Percentiles rank a stretch among this genome's conserved stretches.
These are phyloP conservation scores for Griposia aprilina DNA, from an alignment of 2,888 invertebrate genomes.

Conservation along the genomic window DNA sequence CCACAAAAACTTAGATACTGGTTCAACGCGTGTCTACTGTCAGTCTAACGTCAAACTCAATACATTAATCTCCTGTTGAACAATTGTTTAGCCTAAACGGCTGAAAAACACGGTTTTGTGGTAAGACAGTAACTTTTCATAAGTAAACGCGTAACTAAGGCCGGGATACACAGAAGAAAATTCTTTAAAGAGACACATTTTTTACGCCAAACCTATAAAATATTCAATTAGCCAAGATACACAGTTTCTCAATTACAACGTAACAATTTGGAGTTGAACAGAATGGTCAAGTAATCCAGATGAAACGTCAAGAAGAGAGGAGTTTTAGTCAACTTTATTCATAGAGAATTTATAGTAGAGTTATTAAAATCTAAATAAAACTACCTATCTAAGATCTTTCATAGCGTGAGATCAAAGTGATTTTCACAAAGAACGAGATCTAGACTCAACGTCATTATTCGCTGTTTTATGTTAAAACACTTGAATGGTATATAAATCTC, in stretches of 20 bases:
- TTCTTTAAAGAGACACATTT: not conserved
- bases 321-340: slow-evolving; percentile 42
- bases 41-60: too few relatives aligned
- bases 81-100: too few relatives aligned
- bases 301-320: slow-evolving; percentile 22
- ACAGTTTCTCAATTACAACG: slow-evolving; percentile 30
- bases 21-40: too few relatives aligned
- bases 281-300: slow-evolving; percentile 16
- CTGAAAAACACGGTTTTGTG: too few relatives aligned
- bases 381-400: slow-evolving; percentile 39
- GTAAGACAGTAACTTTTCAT: too few relatives aligned
- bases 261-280: slow-evolving; percentile 24
- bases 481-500: slow-evolving; percentile 33
- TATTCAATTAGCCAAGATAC: slow-evolving; percentile 32
- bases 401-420: slow-evolving; percentile 50
- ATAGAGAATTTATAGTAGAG: slow-evolving; percentile 36
- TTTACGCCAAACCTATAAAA: slow-evolving; percentile 18
- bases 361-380: slow-evolving; percentile 60
- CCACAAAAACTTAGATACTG: too few relatives aligned
- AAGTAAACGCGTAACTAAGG: not conserved
- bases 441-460: slow-evolving; percentile 19
- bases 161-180: not conserved
- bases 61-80: too few relatives aligned
- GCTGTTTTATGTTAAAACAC: slow-evolving; percentile 38
- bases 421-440: slow-evolving; percentile 26